Evolutionary conservation across 2,888 invertebrate genomes (phyloP).

Genomic region (Agrochola litura): DNA sequence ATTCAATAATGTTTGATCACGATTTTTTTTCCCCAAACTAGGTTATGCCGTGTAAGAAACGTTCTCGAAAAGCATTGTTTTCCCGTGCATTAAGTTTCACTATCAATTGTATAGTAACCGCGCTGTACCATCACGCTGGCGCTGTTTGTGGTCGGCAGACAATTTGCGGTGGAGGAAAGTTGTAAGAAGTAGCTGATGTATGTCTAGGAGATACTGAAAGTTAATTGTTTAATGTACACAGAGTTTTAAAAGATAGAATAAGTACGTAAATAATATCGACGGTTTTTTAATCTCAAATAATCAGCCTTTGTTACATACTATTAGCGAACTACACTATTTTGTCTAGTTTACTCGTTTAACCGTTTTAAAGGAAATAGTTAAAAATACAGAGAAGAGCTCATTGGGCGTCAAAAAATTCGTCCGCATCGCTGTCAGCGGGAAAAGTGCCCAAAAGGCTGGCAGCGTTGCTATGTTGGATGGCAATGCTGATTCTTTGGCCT

Average conservation of each 20-base stretch:
- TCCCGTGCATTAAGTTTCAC: constrained; percentile 64
- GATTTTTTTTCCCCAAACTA: background rate
- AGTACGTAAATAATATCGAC: background rate
- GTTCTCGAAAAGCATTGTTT: constrained; percentile 32
- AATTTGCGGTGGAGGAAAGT: constrained; percentile 64
- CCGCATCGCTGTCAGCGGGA: too few species aligned
- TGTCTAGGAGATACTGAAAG: constrained; percentile 39
- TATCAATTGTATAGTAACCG: constrained; percentile 54
- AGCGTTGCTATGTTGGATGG: too few species aligned
- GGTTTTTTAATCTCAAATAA: too few species aligned
- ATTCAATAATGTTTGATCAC: background rate
- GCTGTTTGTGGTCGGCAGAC: constrained; percentile 55
- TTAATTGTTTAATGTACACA: constrained; percentile 6
- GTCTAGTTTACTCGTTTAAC: too few species aligned
- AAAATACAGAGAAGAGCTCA: too few species aligned
- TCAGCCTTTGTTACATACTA: too few species aligned
- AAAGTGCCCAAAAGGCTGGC: too few species aligned
- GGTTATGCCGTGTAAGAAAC: constrained; percentile 9
- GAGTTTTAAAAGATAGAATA: background rate
- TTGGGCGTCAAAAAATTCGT: too few species aligned
- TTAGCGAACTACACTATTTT: too few species aligned
- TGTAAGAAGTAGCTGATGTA: constrained; percentile 18
- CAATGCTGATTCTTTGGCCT: too few species aligned
- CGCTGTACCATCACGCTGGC: constrained; percentile 44
- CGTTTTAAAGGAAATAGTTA: too few species aligned